A percentile compares a stretch with the other conserved stretches of the same genome.
Evolutionary conservation across 2,888 invertebrate genomes (phyloP).

Genomic region (Cenopis cana): DNA sequence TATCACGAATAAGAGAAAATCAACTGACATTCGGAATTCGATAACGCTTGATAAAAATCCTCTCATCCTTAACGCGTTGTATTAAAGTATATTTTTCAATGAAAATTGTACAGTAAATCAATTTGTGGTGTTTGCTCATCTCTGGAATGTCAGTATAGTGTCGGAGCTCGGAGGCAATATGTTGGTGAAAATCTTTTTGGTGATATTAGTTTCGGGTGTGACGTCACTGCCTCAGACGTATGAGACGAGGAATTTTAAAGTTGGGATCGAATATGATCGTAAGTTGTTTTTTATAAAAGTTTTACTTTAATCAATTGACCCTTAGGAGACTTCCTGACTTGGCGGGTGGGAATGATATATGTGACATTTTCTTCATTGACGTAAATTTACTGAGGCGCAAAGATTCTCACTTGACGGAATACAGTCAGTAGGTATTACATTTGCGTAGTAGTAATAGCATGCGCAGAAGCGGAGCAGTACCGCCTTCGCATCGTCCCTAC

Average conservation of each 20-base stretch:
- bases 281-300: constrained; percentile 49
- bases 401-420: too few species aligned
- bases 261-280: constrained; percentile 79
- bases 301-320: too few species aligned
- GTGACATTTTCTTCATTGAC: too few species aligned
- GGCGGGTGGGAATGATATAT: too few species aligned
- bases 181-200: constrained; percentile 50
- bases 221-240: constrained; percentile 58
- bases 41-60: constrained; percentile 23
- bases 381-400: too few species aligned
- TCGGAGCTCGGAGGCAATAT: constrained; percentile 26
- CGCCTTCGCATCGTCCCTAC: too few species aligned
- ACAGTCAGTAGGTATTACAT: too few species aligned
- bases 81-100: not conserved
- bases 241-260: constrained; percentile 65
- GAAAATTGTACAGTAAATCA: not conserved
- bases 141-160: constrained; percentile 36
- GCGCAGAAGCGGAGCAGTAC: too few species aligned
- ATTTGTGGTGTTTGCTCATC: constrained; percentile 1
- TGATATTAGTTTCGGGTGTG: constrained; percentile 46
- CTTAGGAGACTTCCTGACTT: too few species aligned
- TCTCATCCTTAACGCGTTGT: not conserved
- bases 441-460: too few species aligned
- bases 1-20: constrained; percentile 33
- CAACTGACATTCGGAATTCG: constrained; percentile 29